Evolutionary conservation across 2,888 invertebrate genomes (phyloP).

Genomic region (Trachelus stipa): DNA sequence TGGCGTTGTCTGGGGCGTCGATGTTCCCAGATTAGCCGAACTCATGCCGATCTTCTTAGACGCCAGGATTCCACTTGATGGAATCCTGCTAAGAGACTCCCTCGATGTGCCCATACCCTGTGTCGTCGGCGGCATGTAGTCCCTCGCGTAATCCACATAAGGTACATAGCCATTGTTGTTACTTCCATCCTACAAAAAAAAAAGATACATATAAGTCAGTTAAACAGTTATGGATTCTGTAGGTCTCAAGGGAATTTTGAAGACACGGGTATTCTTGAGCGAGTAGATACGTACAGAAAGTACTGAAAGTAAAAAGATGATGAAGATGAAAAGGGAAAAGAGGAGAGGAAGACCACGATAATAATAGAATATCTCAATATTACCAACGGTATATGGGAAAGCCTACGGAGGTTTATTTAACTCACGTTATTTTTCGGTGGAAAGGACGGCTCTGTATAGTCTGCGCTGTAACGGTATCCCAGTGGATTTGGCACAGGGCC

Average conservation of each 20-base stretch:
- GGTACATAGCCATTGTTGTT: constrained; percentile 89
- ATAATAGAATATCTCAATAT: neutral
- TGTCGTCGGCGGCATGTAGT: constrained; percentile 86
- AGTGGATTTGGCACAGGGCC: constrained; percentile 81
- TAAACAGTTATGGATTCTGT: neutral
- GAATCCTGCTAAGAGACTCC: constrained; percentile 63
- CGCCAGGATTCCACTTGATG: constrained; percentile 58
- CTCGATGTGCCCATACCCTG: constrained; percentile 64
- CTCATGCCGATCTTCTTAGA: constrained; percentile 64
- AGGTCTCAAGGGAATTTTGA: neutral
- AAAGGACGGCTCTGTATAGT: constrained; percentile 83
- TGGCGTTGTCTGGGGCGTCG: constrained; percentile 59
- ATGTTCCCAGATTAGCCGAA: constrained; percentile 59
- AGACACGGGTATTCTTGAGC: neutral
- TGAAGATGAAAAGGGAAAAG: constrained; percentile 26
- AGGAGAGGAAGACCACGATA: neutral
- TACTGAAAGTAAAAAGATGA: neutral
- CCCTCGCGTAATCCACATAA: constrained; percentile 88
- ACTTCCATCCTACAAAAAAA: constrained; percentile 75
- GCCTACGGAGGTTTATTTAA: constrained; percentile 41
- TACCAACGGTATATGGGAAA: neutral
- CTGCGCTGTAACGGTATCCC: constrained; percentile 80
- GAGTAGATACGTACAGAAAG: neutral
- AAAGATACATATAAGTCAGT: neutral
- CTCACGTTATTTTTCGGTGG: constrained; percentile 78